Conservation (phyloP, 1,140 invertebrate genomes). For the Apis cerana region DNA sequence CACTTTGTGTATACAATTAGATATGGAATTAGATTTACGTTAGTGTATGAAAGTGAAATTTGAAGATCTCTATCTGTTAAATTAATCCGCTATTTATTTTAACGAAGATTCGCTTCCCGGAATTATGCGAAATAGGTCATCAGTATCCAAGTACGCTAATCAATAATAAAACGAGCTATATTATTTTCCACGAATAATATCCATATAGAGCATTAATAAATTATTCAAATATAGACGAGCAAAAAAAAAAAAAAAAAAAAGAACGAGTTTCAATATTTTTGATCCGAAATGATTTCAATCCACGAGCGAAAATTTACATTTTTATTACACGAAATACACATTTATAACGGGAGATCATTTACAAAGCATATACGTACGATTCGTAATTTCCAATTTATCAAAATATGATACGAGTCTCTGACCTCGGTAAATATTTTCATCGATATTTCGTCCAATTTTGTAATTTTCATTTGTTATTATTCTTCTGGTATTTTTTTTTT, state of each 20-base stretch:
- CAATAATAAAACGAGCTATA: neutral
- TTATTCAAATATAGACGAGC: too few species aligned
- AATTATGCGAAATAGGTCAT: neutral
- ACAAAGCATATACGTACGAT: neutral
- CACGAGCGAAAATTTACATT: neutral
- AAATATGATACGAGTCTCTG: neutral
- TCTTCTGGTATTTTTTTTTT: neutral
- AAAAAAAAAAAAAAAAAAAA: too few species aligned
- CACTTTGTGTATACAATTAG: neutral
- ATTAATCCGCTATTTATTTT: neutral
- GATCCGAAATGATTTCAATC: neutral
- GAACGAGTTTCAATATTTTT: neutral
- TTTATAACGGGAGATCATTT: neutral
- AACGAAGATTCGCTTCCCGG: neutral
- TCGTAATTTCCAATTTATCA: neutral
- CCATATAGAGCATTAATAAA: too few species aligned
- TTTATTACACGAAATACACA: neutral
- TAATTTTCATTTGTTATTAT: neutral
- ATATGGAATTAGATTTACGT: too few species aligned
- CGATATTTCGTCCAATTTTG: neutral
- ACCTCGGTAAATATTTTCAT: neutral
- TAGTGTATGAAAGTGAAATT: neutral
- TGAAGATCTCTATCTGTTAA: neutral
- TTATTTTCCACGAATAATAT: neutral
- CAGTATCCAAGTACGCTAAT: neutral